Evolutionary conservation across 2,797 vertebrate genomes (phyloP).

Genomic region (Pogonophryne albipinna): DNA sequence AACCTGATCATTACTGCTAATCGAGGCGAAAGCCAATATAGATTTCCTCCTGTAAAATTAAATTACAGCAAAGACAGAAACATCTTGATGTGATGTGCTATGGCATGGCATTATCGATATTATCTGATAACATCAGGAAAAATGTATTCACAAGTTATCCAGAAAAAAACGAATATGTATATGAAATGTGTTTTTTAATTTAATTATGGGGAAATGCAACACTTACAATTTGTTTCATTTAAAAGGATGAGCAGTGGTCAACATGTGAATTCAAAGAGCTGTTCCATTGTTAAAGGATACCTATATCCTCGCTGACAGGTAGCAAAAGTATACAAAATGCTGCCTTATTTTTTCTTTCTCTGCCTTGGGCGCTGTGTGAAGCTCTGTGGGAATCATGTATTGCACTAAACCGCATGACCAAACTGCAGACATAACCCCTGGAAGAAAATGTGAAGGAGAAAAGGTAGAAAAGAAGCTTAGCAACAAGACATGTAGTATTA

Average conservation of each 20-base stretch:
- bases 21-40: background rate
- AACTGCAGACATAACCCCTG: slow-evolving; percentile 11
- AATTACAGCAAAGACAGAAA: slow-evolving; percentile 1
- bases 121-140: background rate
- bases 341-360: slow-evolving; percentile 4
- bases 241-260: background rate
- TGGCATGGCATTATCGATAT: background rate
- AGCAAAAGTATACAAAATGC: slow-evolving; percentile 7
- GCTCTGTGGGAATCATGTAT: slow-evolving; percentile 19
- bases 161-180: background rate
- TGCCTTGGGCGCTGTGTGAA: slow-evolving; percentile 23
- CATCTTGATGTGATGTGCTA: background rate
- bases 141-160: background rate
- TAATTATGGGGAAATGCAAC: background rate
- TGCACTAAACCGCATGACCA: slow-evolving; percentile 16
- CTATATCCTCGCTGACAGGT: slow-evolving; percentile 11
- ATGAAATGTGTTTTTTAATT: background rate
- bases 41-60: slow-evolving; percentile 13
- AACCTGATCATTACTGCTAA: slow-evolving; percentile 2
- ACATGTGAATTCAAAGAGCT: background rate
- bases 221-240: background rate
- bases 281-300: background rate
- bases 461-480: slow-evolving; percentile 9
- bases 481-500: slow-evolving; percentile 3
- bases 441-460: slow-evolving; percentile 27